A percentile compares a stretch with the other conserved stretches of the same genome.
These are phyloP conservation scores for Eriocheir sinensis DNA, from an alignment of 1,140 invertebrate species.

Conservation along the genomic window DNA sequence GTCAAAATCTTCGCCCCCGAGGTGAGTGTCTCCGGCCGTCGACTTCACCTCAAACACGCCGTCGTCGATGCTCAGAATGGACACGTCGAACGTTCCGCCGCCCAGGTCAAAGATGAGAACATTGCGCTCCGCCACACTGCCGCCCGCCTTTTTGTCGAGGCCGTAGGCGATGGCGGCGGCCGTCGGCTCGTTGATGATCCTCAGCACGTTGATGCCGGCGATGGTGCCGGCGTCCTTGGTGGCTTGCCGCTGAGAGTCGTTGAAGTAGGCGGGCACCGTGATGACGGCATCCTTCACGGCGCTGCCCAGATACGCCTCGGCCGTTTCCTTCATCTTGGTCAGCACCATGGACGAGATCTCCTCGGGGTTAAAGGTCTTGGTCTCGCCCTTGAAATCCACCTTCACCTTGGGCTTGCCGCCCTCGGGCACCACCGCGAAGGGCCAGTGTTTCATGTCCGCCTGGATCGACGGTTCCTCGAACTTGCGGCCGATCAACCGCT, in stretches of 20 bases:
- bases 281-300: constrained; percentile 45
- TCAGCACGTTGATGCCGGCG: constrained; percentile 44
- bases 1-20: constrained; percentile 54
- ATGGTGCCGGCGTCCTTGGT: constrained; percentile 52
- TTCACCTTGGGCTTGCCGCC: constrained; percentile 24
- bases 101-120: constrained; percentile 53
- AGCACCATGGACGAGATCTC: constrained; percentile 51
- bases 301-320: constrained; percentile 34
- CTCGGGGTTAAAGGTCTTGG: constrained; percentile 34
- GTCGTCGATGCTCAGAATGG: constrained; percentile 51
- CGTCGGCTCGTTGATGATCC: constrained; percentile 57
- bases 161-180: constrained; percentile 57
- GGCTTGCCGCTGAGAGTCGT: constrained; percentile 52
- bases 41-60: constrained; percentile 48
- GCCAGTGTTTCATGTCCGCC: constrained; percentile 50
- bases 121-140: constrained; percentile 48
- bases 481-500: constrained; percentile 37
- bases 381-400: constrained; percentile 44
- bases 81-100: constrained; percentile 53
- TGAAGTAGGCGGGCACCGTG: constrained; percentile 39
- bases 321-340: constrained; percentile 52
- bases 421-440: background rate
- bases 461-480: constrained; percentile 32
- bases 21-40: constrained; percentile 45
- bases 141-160: constrained; percentile 41